phyloP scores from a whole-genome alignment of 2,113 vertebrate species.

The Acanthisitta chloris region DNA sequence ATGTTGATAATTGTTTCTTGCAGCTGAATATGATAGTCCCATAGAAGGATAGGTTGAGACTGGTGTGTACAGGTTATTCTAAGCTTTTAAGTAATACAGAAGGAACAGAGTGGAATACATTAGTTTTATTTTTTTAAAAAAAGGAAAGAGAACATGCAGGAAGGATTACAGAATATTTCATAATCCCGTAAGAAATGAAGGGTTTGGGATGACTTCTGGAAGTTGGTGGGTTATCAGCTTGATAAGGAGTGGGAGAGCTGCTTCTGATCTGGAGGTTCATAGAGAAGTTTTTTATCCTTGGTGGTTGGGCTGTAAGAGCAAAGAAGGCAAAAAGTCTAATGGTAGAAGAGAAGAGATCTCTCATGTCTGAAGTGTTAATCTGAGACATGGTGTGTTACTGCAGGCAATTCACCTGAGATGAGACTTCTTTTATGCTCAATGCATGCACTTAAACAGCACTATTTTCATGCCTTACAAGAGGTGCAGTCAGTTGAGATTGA shows the following conservation, averaged over 20 bases:
- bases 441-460: fast-evolving
- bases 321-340: background rate
- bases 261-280: background rate
- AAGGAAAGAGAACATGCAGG: background rate
- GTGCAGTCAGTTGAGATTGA: background rate
- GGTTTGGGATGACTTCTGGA: background rate
- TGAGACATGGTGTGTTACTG: background rate
- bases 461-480: background rate
- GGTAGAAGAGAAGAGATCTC: background rate
- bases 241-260: background rate
- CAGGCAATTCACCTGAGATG: background rate
- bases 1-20: background rate
- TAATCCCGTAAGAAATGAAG: background rate
- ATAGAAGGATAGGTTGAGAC: background rate
- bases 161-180: background rate
- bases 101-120: background rate
- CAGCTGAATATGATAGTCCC: background rate
- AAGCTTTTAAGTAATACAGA: background rate
- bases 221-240: background rate
- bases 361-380: fast-evolving
- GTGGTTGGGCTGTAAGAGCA: background rate
- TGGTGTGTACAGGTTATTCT: background rate
- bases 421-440: background rate
- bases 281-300: background rate
- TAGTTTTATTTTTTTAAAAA: background rate